Base-by-base conservation (phyloP, 1,140 invertebrate genomes). In the Chymomyza costata region DNA sequence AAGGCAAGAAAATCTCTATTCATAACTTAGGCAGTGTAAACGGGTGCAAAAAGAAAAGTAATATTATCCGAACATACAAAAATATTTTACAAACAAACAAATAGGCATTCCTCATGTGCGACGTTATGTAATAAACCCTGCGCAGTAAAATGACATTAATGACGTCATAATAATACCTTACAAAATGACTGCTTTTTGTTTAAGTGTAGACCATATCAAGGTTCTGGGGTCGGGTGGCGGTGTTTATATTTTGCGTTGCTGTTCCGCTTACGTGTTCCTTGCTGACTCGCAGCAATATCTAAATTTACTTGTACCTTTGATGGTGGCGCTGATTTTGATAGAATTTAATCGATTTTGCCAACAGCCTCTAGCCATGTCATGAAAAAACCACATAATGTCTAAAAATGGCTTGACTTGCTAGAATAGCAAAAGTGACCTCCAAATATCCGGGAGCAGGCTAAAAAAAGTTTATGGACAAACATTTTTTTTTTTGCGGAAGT, bases 351-450 rank as follows among this genome's bases (percentile, higher is more conserved):
- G 34, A 60, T 60, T n/a, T n/a, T n/a, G n/a, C n/a, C n/a, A n/a
- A n/a, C n/a, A n/a, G n/a, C n/a, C n/a, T n/a, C n/a, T n/a, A n/a
- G n/a, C n/a, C n/a, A n/a, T n/a, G n/a, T n/a, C n/a, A n/a, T n/a
- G n/a, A n/a, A n/a, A n/a, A 49, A 28, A 25, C 31, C 48, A 51
- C 57, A 60, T 21, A 35, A 31, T 34, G 41, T 39, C 39, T 16
- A 16, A 30, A 6, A 47, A 19, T 43, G 25, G 7, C 16, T 21
- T 30, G 15, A n/a, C 28, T 7, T 11, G 7, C 34, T n/a, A n/a
- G 55, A 71, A 71, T 60, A 46, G 51, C 71, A 37, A 78, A 74
- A 64, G 69, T 74, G 69, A 68, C 69, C 69, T 59, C 54, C 38
- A 73, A 55, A 64, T 52, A 40, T 37, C 15, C 30, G 38, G 35